These are phyloP conservation scores for Garrulus glandarius DNA, from an alignment of 2,797 vertebrate genomes.

Conservation along the genomic window DNA sequence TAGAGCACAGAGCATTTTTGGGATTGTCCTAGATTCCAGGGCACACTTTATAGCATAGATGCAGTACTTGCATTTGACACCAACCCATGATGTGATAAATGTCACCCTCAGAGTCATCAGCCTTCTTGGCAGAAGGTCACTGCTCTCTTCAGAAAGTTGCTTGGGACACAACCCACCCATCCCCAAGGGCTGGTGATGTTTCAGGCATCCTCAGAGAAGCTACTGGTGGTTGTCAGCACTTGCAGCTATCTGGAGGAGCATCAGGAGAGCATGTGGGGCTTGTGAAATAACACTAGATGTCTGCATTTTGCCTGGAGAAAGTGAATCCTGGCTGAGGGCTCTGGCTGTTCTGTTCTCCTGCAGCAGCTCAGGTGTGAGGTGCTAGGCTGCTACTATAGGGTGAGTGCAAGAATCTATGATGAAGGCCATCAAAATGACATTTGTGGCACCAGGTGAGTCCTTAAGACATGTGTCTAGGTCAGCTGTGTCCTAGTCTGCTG, in stretches of 20 bases:
- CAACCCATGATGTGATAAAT: neutral
- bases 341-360: neutral
- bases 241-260: neutral
- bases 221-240: neutral
- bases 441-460: neutral
- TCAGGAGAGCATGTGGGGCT: neutral
- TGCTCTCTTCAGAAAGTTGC: neutral
- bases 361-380: neutral
- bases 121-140: neutral
- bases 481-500: neutral
- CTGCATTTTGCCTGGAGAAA: neutral
- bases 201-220: neutral
- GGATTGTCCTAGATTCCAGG: neutral
- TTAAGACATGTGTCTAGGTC: neutral
- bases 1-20: neutral
- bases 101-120: neutral
- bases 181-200: neutral
- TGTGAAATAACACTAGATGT: neutral
- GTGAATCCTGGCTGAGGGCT: neutral
- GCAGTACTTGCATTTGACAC: accelerated
- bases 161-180: neutral
- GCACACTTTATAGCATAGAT: neutral
- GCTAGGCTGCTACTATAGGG: neutral
- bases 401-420: neutral
- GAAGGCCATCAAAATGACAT: neutral